Conservation (phyloP, 2,797 vertebrate genomes). For the Danionella dracula region DNA sequence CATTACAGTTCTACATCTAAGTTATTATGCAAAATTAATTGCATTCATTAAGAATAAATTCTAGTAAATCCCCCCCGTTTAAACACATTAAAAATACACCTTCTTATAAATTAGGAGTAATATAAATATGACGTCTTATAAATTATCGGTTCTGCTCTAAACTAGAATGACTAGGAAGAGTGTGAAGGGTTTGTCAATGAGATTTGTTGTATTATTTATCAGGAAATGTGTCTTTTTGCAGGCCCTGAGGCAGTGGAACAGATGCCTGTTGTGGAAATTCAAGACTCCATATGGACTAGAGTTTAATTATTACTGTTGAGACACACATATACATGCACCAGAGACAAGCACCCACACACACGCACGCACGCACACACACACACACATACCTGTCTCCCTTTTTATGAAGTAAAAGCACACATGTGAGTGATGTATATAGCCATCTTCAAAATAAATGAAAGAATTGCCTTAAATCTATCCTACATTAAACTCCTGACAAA, state of each 20-base stretch:
- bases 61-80: too few relatives aligned
- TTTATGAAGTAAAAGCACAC: neutral
- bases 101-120: too few relatives aligned
- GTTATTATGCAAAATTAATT: too few relatives aligned
- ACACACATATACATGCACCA: neutral
- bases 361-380: neutral
- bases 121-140: too few relatives aligned
- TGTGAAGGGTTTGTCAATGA: constrained; percentile 4
- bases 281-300: constrained; percentile 32
- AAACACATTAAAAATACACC: too few relatives aligned
- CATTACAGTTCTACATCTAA: too few relatives aligned
- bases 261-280: constrained; percentile 32
- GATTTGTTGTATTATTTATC: constrained; percentile 17
- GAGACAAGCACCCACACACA: neutral
- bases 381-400: constrained; percentile 1
- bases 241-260: constrained; percentile 27
- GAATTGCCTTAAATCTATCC: too few relatives aligned
- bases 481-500: too few relatives aligned
- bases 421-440: too few relatives aligned
- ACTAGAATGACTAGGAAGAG: neutral
- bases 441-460: too few relatives aligned
- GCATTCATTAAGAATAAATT: too few relatives aligned
- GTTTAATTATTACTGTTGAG: constrained; percentile 33
- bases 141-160: neutral
- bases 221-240: constrained; percentile 18